Base-by-base conservation (phyloP, 2,888 invertebrate species). In the Cyclophora albipunctata region DNA sequence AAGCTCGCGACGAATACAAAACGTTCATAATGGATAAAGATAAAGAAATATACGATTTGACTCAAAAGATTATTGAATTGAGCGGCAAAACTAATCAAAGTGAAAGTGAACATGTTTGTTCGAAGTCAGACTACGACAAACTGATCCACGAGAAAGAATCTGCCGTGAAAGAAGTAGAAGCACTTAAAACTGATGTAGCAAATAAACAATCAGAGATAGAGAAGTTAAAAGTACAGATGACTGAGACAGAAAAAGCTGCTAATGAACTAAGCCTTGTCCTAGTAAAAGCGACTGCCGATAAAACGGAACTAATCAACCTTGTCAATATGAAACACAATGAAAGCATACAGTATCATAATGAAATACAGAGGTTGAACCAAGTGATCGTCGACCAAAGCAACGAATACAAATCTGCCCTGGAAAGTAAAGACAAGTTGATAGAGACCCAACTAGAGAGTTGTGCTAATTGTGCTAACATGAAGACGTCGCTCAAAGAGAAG, bases 281-380 rank as follows among this genome's bases (percentile, higher is more conserved):
- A 50, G 79, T 86, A 5, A 75, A 66, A 4, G 64, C 73, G 1
- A 69, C 62, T 45, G 76, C 84, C 4, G 92, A 93, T 63, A 92
- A 94, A 69, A 91, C 91, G 44, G 92, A 96, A 66, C 81, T 95
- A n/a, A 91, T 93, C 7, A 91, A 90, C 58, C 83, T 93, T 6
- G 84, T 97, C 0, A 94, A 94, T 66, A 87, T 92, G 51, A 97
- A 97, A 78, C 96, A 97, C 67, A 91, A 94, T 53, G 97, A 97
- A 82, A 95, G 93, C 70, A 79, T 95, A 35, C 92, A 93, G 55
- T 97, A 96, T 74, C 96, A 97, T 67, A 90, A 88, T 37, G 97
- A 98, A 86, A 94, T 97, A 52, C 95, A 96, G 73, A 90, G 95
- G 35, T 77, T 97, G 44, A 92, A 92, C 51, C 90, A 91, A 52